Evolutionary conservation across 2,888 invertebrate species (phyloP).

Genomic region (Phengaris alcon): DNA sequence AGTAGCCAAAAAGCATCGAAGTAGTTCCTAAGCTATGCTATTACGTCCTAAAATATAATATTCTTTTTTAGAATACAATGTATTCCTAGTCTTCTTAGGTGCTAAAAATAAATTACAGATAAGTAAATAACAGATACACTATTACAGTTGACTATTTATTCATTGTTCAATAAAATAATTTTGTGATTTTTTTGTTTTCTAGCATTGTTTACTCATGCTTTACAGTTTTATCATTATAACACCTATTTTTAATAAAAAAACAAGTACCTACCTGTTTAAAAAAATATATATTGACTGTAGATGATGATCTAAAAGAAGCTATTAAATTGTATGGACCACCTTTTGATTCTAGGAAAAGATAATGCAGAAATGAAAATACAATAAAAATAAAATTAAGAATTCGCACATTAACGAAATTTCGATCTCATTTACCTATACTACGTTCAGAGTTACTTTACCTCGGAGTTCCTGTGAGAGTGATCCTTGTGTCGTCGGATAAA

Average conservation of each 20-base stretch:
- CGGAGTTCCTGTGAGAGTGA: too few relatives aligned
- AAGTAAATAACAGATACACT: too few relatives aligned
- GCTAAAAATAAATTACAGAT: not conserved
- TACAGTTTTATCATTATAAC: too few relatives aligned
- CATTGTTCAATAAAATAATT: too few relatives aligned
- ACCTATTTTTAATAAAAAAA: too few relatives aligned
- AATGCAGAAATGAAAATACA: not conserved
- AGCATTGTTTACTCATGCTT: too few relatives aligned
- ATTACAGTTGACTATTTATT: too few relatives aligned
- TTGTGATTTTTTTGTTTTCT: too few relatives aligned
- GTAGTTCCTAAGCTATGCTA: not conserved
- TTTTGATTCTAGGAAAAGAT: not conserved
- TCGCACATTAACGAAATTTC: slow-evolving; percentile 5
- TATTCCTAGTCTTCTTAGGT: not conserved
- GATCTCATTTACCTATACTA: not conserved
- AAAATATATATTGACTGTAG: too few relatives aligned
- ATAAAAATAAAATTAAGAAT: slow-evolving; percentile 5
- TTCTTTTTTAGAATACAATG: not conserved
- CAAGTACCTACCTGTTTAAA: too few relatives aligned
- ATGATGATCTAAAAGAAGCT: not conserved
- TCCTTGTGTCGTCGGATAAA: too few relatives aligned
- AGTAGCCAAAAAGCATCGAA: not conserved
- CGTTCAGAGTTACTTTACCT: too few relatives aligned
- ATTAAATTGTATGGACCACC: not conserved
- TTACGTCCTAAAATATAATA: not conserved